These are phyloP conservation scores for Eupithecia pulchellata DNA, from an alignment of 2,888 invertebrate species.

Conservation along the genomic window DNA sequence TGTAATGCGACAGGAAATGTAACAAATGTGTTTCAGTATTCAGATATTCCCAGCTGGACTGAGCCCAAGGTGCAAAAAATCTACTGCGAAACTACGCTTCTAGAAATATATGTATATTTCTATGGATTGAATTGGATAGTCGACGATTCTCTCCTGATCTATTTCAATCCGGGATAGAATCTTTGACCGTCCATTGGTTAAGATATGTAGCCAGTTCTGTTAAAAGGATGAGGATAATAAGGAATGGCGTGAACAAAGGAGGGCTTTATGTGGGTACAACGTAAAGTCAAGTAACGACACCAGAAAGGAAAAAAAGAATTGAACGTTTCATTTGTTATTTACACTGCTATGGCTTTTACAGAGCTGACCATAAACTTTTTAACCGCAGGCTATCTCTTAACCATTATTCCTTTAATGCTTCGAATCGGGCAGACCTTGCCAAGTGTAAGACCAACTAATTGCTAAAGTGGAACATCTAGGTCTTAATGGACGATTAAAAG, in stretches of 20 bases:
- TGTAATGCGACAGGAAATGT: constrained; percentile 65
- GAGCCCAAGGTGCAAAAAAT: constrained; percentile 30
- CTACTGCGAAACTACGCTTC: constrained; percentile 32
- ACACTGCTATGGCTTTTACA: background rate
- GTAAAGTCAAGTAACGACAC: background rate
- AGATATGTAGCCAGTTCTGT: constrained; percentile 16
- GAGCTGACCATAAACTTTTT: constrained; percentile 13
- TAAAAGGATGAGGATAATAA: constrained; percentile 16
- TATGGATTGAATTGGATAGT: constrained; percentile 8
- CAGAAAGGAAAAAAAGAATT: constrained; percentile 7
- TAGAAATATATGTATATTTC: constrained; percentile 9
- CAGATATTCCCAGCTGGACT: constrained; percentile 58
- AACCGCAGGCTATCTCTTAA: constrained; percentile 1
- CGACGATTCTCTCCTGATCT: background rate
- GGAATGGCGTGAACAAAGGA: constrained; percentile 15
- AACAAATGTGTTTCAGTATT: constrained; percentile 59
- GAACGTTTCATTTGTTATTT: constrained; percentile 6
- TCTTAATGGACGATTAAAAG: constrained; percentile 36
- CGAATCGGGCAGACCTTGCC: constrained; percentile 21
- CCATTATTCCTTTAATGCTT: constrained; percentile 20
- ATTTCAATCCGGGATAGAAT: constrained; percentile 6
- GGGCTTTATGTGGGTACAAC: constrained; percentile 9
- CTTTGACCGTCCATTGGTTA: constrained; percentile 1
- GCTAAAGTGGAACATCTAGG: constrained; percentile 34
- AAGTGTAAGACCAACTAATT: constrained; percentile 35